Evolutionary conservation across 2,888 invertebrate genomes (phyloP), one percentile per base, ranked within the genome.

Genomic region (Hirtodrosophila trivittata): DNA sequence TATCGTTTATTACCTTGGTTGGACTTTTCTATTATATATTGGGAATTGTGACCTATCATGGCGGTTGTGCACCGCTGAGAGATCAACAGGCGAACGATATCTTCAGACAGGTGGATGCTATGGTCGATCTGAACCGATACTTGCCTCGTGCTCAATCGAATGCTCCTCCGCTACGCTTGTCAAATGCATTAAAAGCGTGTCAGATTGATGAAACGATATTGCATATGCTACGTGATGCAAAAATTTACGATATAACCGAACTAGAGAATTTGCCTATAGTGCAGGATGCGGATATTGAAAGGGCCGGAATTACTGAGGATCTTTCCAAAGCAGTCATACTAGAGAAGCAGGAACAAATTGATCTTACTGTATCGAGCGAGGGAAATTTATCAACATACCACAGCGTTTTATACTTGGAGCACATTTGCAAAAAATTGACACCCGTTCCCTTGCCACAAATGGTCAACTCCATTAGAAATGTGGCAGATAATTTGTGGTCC

Each of bases 61-160:
- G 94, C 32, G 88, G 95, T 37, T 97, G 97, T 91, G 94, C 95
- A 75, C 94, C 96, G 12, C 90, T 96, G 55, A 92, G 8, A 9
- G 33, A 50, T 18, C 7, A n/a, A 5, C 41, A 35, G 0, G 18
- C 10, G 3, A 56, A 45, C n/a, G 39, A 51, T 4, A 0, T 62
- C 2, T 62, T 56, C 26, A 47, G 46, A 0, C 42, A 50, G 14
- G 0, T 72, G 16, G 63, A 66, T 13, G 16, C 35, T 0, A 5
- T 28, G 1, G 18, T 68, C n/a, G 33, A 68, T 60, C 12, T 57
- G 6, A 42, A 32, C 5, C 1, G 45, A n/a, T n/a, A n/a, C n/a
- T n/a, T n/a, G n/a, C n/a, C n/a, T n/a, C n/a, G n/a, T n/a, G n/a
- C n/a, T n/a, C n/a, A n/a, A n/a, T n/a, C n/a, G n/a, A n/a, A n/a